phyloP scores from a whole-genome alignment of 2,888 invertebrate species.

The Pristionchus arcanus region DNA sequence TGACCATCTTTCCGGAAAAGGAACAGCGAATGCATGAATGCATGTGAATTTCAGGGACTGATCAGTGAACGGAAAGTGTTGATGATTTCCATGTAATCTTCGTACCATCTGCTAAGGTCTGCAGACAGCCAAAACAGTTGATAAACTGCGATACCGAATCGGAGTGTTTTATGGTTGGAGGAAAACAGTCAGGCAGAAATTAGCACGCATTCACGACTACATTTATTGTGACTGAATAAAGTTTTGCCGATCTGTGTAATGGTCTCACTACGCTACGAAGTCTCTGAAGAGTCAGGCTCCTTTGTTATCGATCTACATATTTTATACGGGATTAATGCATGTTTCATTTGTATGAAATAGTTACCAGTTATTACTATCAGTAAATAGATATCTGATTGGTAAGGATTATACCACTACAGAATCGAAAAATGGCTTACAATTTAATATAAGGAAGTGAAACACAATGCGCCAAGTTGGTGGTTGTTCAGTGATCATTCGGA shows the following conservation, averaged over 20 bases:
- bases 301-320: too few species aligned
- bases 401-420: too few species aligned
- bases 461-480: too few species aligned
- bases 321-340: too few species aligned
- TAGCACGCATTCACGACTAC: too few species aligned
- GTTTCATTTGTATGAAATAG: too few species aligned
- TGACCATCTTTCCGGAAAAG: background rate
- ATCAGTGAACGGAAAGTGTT: background rate
- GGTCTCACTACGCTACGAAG: background rate
- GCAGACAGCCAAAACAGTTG: background rate
- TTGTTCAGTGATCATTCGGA: too few species aligned
- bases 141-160: background rate
- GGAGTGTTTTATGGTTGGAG: background rate
- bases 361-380: too few species aligned
- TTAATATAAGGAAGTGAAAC: too few species aligned
- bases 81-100: background rate
- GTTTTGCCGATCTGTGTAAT: background rate
- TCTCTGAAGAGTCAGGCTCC: background rate
- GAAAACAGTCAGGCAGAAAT: background rate
- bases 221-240: too few species aligned
- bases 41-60: background rate
- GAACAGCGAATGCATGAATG: background rate
- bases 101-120: background rate
- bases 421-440: too few species aligned
- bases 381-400: too few species aligned